Conservation (phyloP, 2,797 vertebrate species). For the Melanotaenia parkinsoni region DNA sequence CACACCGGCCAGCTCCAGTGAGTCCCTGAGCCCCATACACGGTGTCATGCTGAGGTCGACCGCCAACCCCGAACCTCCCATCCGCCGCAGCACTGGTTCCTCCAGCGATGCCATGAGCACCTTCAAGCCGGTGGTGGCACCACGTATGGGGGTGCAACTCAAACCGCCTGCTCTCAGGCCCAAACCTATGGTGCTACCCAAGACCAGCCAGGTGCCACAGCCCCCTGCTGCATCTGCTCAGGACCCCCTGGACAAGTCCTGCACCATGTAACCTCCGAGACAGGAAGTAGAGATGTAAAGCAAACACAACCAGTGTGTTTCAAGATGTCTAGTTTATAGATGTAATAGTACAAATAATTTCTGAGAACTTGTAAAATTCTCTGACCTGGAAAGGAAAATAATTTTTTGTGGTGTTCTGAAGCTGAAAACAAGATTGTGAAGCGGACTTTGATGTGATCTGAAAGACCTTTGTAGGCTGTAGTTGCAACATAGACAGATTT, state of each 20-base stretch:
- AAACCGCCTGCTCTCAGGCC: slow-evolving; percentile 97
- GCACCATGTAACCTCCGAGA: slow-evolving; percentile 90
- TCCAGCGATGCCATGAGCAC: slow-evolving; percentile 95
- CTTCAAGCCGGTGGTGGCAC: slow-evolving; percentile 93
- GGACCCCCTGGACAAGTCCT: slow-evolving; percentile 94
- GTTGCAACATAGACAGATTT: slow-evolving; percentile 14
- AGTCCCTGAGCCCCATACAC: slow-evolving; percentile 86
- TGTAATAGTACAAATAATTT: slow-evolving; percentile 26
- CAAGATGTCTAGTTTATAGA: slow-evolving; percentile 40
- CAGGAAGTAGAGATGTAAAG: slow-evolving; percentile 9
- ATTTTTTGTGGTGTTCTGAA: slow-evolving; percentile 45
- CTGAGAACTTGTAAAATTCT: slow-evolving; percentile 60
- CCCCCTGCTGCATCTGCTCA: slow-evolving; percentile 80
- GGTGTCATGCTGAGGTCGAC: slow-evolving; percentile 76
- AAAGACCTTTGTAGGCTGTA: slow-evolving; percentile 29
- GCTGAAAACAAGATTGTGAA: slow-evolving; percentile 7
- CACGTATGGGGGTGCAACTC: slow-evolving; percentile 97
- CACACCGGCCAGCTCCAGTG: slow-evolving; percentile 83
- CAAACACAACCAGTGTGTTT: slow-evolving; percentile 33
- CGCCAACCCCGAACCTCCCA: slow-evolving; percentile 85
- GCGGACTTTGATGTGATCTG: slow-evolving; percentile 8
- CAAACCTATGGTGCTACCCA: slow-evolving; percentile 95
- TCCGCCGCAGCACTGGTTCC: slow-evolving; percentile 92
- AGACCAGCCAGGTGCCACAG: slow-evolving; percentile 79
- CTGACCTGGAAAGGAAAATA: slow-evolving; percentile 24